phyloP scores from a whole-genome alignment of 2,797 vertebrate genomes.

The Numenius phaeopus region DNA sequence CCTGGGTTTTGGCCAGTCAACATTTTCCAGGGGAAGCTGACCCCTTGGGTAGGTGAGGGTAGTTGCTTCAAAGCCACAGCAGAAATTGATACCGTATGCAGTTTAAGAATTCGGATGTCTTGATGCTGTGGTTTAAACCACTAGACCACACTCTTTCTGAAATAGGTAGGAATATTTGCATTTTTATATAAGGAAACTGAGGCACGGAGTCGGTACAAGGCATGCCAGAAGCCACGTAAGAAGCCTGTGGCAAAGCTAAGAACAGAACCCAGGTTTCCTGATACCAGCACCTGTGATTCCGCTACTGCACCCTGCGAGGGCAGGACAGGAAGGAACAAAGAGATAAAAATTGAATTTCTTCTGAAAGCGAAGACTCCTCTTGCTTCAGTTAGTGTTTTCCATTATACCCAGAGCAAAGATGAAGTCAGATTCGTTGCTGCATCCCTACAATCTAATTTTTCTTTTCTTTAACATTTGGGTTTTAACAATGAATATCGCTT shows the following conservation, averaged over 20 bases:
- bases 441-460: not conserved
- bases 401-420: not conserved
- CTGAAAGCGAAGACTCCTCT: constrained; percentile 17
- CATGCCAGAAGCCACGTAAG: constrained; percentile 15
- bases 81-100: constrained; percentile 6
- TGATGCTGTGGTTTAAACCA: constrained; percentile 30
- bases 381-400: not conserved
- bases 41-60: not conserved
- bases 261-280: constrained; percentile 20
- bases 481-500: not conserved
- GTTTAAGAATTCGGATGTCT: constrained; percentile 13
- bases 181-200: constrained; percentile 45
- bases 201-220: not conserved
- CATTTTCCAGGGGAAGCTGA: constrained; percentile 22
- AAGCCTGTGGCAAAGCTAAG: constrained; percentile 1
- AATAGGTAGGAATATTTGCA: constrained; percentile 55
- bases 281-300: constrained; percentile 20
- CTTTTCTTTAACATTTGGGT: not conserved
- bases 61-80: constrained; percentile 3
- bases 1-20: not conserved
- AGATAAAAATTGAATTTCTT: not conserved
- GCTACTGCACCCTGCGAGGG: not conserved
- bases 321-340: not conserved
- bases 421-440: not conserved
- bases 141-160: constrained; percentile 35